These are phyloP conservation scores for Corythornis vintsioides DNA, from an alignment of 2,113 vertebrate species.

Conservation along the genomic window DNA sequence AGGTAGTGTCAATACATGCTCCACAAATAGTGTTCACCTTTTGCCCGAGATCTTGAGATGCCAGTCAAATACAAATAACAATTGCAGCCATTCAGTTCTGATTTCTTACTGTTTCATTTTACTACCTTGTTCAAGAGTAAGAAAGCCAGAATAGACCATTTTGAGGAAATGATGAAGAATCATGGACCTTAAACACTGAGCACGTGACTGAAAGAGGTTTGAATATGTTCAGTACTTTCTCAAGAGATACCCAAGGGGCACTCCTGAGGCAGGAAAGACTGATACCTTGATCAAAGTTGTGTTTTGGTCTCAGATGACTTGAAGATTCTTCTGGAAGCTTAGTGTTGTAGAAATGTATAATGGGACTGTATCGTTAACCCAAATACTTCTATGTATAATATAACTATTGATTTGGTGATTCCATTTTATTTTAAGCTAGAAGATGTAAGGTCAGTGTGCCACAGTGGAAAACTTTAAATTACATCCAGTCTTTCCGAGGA, in stretches of 20 bases:
- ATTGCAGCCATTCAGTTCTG: background rate
- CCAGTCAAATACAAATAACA: background rate
- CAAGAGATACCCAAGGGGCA: background rate
- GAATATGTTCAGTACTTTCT: background rate
- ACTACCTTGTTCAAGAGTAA: background rate
- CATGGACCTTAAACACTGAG: background rate
- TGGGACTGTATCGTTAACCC: background rate
- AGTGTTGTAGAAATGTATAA: background rate
- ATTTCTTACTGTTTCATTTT: slow-evolving; percentile 24
- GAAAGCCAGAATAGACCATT: slow-evolving; percentile 30
- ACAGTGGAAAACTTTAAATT: background rate
- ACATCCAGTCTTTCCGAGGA: background rate
- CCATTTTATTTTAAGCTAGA: background rate
- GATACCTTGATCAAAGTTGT: background rate
- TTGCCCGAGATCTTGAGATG: background rate
- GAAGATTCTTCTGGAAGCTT: background rate
- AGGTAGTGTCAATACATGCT: background rate
- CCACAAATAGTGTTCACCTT: background rate
- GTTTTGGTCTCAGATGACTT: background rate
- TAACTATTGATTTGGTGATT: background rate
- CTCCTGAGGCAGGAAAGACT: background rate
- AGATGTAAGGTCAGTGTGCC: background rate
- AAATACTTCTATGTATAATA: background rate
- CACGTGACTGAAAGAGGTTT: background rate
- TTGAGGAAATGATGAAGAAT: slow-evolving; percentile 38